Evolutionary conservation across 2,113 vertebrate species (phyloP), one percentile per base, ranked within the genome.

Genomic region (Morphnarchus princeps): DNA sequence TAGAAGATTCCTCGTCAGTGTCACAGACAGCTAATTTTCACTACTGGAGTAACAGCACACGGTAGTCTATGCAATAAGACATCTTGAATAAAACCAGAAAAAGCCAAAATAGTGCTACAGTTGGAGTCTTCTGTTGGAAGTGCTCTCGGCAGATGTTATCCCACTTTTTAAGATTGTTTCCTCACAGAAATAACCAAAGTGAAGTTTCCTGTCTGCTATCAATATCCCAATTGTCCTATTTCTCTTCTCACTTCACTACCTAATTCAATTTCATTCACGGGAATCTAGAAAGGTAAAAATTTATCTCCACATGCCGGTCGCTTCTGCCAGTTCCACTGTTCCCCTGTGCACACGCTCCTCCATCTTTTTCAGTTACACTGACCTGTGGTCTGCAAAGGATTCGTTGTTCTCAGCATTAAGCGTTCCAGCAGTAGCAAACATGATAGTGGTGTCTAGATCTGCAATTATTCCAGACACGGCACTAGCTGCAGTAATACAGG

Each of bases 311-410:
- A 4, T 47, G 38, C 25, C 8, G 6, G 21, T 55, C 2, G 1
- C 66, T 54, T 77, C 55, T 73, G 45, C 21, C 54, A 58, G 11
- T 80, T 65, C 34, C 34, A 16, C 29, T 19, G 31, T 11, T 59
- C 5, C 40, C 43, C 36, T 25, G 10, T 17, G 25, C 24, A 62
- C 1, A 2, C 0, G 6, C 25, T 42, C 36, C 34, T 77, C 45
- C 13, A 29, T 6, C 21, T 20, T 65, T 45, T 47, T 29, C 28
- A 20, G 50, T 47, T 61, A 26, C 76, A 54, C 73, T 92, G 78
- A 99, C 99, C 99, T 99, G 98, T 99, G 99, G 92, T 99, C 99
- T 18, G 99, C 99, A 18, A 99, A 99, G 3, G 99, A 99, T 95
- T 99, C 99, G 0, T 99, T 99, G 89, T 99, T 99, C 96, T 99